Evolutionary conservation across 2,888 invertebrate species (phyloP), one percentile per base, ranked within the genome.

Genomic region (Aphidius colemani): DNA sequence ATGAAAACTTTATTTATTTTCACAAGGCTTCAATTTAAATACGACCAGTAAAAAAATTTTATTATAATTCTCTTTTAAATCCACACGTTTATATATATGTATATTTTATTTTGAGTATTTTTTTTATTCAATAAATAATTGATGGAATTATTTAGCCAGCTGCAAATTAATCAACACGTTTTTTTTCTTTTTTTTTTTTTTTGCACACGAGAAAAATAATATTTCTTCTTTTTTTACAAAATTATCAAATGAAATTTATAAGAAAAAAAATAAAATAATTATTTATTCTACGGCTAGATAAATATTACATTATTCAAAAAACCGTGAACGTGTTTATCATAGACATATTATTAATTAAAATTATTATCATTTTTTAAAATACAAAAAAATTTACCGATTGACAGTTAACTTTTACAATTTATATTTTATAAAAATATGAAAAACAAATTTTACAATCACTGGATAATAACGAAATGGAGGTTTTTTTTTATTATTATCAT

Each of bases 401-500:
- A 48, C 48, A 48, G 6, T n/a, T 46, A 46, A 11, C 45, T 57
- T 56, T 13, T 55, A 57, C 56, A 57, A 46, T 46, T 13, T 48
- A 7, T 48, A 73, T 66, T 72, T 72, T 72, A 72, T 70, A 70
- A 73, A 69, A 68, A 74, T 70, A 56, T 72, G 72, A 66, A 75
- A 63, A 72, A 72, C 71, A 71, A 71, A 66, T 70, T 59, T 66
- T 73, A 77, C 73, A 77, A 74, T 74, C 72, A 67, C 73, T 70
- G 69, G 72, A 71, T 64, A 70, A 71, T 30, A 30, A 5, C 30
- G 5, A 30, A 30, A 30, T 30, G 30, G 30, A 30, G 30, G 30
- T 30, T 30, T 30, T 30, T 30, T 30, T 30, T 30, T 30, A 5
- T 30, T 30, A 30, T 30, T 2, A 30, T 30, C 5, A 18, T 30